A percentile compares a stretch with the other conserved stretches of the same genome.
These are phyloP conservation scores for Thalpophila matura DNA, from an alignment of 2,888 invertebrate species.

Conservation along the genomic window DNA sequence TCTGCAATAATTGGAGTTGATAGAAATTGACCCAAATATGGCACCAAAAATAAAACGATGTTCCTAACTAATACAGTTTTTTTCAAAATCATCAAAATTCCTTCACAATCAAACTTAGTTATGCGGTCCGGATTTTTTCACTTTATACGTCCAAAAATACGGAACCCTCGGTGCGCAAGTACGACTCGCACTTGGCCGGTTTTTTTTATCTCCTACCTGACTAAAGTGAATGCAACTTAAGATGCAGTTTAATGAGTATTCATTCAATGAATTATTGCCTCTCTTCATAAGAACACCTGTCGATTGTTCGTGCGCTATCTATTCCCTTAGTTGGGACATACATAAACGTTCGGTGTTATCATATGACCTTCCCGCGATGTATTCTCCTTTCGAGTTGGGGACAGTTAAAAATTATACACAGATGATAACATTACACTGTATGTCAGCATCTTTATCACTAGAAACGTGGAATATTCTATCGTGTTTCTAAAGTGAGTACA, in stretches of 20 bases:
- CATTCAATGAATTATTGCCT: neutral
- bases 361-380: constrained; percentile 31
- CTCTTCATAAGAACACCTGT: constrained; percentile 38
- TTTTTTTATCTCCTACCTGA: neutral
- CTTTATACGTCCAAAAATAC: no score
- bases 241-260: neutral
- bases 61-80: no score
- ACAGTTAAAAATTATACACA: constrained; percentile 17
- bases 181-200: no score
- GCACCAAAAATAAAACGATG: no score
- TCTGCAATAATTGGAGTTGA: no score
- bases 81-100: no score
- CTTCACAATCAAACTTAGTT: no score
- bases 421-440: neutral
- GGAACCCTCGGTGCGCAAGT: no score
- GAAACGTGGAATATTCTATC: constrained; percentile 10
- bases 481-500: neutral
- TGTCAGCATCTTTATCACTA: neutral
- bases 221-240: neutral
- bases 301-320: constrained; percentile 41
- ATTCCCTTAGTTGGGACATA: constrained; percentile 29
- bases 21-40: no score
- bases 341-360: constrained; percentile 26
- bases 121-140: no score
- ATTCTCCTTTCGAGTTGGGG: constrained; percentile 19